Evolutionary conservation across 2,797 vertebrate species (phyloP), one percentile per base, ranked within the genome.

Genomic region (Knipowitschia caucasica): DNA sequence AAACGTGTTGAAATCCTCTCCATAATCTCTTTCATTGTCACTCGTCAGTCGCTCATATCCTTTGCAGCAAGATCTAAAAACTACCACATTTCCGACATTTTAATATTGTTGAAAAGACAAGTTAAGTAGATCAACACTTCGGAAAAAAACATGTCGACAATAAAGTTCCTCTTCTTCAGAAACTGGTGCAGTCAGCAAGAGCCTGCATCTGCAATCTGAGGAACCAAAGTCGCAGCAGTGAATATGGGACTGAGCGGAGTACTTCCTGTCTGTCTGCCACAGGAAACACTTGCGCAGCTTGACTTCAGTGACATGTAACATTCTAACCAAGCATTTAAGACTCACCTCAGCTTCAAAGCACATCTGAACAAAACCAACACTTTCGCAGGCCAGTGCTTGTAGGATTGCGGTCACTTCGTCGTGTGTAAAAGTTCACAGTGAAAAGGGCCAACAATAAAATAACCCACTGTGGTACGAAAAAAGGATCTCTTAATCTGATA

Each of bases 181-280:
- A 81, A 85, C 64, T 38, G 1, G 55, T 83, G 68, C 52, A 59
- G 59, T 72, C 58, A 76, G 80, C 47, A 30, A 79, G 56, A 67
- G 53, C 73, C 69, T 69, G 17, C 17, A 21, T 59, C 47, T 59
- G 64, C 54, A 69, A 67, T 61, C 53, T 50, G 56, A 67, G 54
- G 53, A 74, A 71, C 67, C 42, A 12, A 69, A 73, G 61, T 39
- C 52, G 52, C 35, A 83, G 47, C 78, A 54, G 65, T 53, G 78
- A 88, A 88, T 18, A 80, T 71, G 67, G 55, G 64, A 80, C 77
- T 64, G 69, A 76, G 64, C 68, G 18, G 64, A 86, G 73, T 71
- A 72, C 78, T 92, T 91, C 90, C 90, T 89, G 87, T 84, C 86
- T 85, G 60, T 59, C 60, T 35, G 49, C 73, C 70, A 87, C 89